A percentile compares a stretch with the other conserved stretches of the same genome.
phyloP scores from a whole-genome alignment of 2,888 invertebrate species.

The Leucoma salicis region DNA sequence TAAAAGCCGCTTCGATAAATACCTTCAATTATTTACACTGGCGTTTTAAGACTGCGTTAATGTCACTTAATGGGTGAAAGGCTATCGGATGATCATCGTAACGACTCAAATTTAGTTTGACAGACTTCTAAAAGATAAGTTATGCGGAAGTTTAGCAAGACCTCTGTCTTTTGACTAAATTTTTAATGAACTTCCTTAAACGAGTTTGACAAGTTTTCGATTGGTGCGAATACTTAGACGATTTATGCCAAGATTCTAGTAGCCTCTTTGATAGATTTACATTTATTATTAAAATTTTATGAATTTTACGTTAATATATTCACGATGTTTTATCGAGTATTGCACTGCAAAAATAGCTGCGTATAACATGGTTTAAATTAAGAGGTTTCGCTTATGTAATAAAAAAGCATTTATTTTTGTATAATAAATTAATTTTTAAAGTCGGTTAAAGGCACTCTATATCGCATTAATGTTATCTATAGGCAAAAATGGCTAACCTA shows the following conservation, averaged over 20 bases:
- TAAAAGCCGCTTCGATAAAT: slow-evolving; percentile 21
- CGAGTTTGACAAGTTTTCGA: slow-evolving; percentile 68
- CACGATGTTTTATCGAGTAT: too few species aligned
- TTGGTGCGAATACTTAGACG: slow-evolving; percentile 60
- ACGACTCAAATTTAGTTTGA: slow-evolving; percentile 65
- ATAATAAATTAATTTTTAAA: too few species aligned
- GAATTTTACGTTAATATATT: too few species aligned
- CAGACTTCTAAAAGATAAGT: slow-evolving; percentile 66
- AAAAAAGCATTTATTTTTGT: too few species aligned
- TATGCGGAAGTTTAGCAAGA: slow-evolving; percentile 55
- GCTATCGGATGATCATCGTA: slow-evolving; percentile 51
- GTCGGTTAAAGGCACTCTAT: too few species aligned
- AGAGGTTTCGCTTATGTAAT: too few species aligned
- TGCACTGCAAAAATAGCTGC: too few species aligned
- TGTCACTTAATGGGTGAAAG: slow-evolving; percentile 25
- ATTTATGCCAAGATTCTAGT: slow-evolving; percentile 33
- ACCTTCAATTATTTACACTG: slow-evolving; percentile 30
- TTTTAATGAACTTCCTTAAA: slow-evolving; percentile 68
- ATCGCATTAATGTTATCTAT: too few species aligned
- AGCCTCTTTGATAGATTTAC: slow-evolving; percentile 21
- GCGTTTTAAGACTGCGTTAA: slow-evolving; percentile 33
- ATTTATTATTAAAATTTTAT: too few species aligned
- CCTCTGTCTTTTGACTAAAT: slow-evolving; percentile 72
- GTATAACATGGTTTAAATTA: too few species aligned
- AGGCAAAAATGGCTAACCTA: too few species aligned